These are phyloP conservation scores for Corticium candelabrum DNA, from an alignment of 37 sponge, comb jelly and placozoan genomes.

Conservation along the genomic window DNA sequence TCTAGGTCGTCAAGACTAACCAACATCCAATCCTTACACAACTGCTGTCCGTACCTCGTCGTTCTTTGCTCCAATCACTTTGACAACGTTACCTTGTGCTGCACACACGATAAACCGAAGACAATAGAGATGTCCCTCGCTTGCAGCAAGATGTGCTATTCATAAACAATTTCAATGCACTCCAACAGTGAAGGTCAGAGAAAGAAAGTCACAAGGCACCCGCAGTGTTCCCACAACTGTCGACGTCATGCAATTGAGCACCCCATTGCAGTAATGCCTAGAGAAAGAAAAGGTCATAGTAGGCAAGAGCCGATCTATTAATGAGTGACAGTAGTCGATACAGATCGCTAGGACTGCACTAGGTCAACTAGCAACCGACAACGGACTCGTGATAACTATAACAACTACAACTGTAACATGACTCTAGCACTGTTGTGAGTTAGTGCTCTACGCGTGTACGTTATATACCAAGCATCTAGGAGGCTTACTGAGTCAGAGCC, in stretches of 20 bases:
- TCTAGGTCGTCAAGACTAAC: no score
- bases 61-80: constrained; percentile 34
- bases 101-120: constrained; percentile 34
- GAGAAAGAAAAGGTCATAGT: background rate
- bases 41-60: constrained; percentile 55
- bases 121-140: constrained; percentile 65
- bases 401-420: no score
- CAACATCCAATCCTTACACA: no score
- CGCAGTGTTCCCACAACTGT: constrained; percentile 35
- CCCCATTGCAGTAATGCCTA: constrained; percentile 25
- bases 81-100: constrained; percentile 14
- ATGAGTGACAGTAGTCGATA: no score
- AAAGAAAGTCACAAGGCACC: constrained; percentile 12
- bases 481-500: no score
- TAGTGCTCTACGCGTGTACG: no score
- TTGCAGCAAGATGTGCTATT: constrained; percentile 68
- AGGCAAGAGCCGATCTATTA: no score
- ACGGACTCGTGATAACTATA: no score
- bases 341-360: no score
- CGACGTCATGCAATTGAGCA: constrained; percentile 21
- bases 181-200: constrained; percentile 1
- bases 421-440: no score
- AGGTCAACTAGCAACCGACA: no score
- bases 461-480: no score
- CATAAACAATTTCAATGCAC: background rate